Evolutionary conservation across 2,888 invertebrate genomes (phyloP).

Genomic region (Lycocerus yunnanus): DNA sequence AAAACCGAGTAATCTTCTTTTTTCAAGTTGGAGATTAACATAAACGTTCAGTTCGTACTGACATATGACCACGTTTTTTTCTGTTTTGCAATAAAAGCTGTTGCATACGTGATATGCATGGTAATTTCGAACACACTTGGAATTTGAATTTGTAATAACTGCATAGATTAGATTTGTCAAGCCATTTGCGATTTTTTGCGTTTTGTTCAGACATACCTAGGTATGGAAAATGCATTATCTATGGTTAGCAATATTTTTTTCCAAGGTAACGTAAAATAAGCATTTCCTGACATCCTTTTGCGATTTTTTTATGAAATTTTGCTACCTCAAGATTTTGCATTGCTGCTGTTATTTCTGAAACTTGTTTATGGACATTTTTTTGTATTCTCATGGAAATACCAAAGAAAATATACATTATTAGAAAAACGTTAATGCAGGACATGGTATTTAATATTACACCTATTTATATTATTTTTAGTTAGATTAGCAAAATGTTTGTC

Average conservation of each 20-base stretch:
- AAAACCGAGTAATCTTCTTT: not conserved
- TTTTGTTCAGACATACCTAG: not conserved
- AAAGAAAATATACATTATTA: not conserved
- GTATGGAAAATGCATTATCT: not conserved
- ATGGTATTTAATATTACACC: constrained; percentile 5
- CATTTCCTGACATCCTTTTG: not conserved
- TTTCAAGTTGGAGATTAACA: not conserved
- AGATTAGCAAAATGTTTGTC: not conserved
- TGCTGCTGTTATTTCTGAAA: not conserved
- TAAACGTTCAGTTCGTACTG: not conserved
- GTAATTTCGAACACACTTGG: constrained; percentile 11
- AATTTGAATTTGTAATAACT: constrained; percentile 15
- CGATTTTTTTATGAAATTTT: not conserved
- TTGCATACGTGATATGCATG: constrained; percentile 18
- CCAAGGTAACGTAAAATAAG: not conserved
- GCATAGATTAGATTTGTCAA: not conserved
- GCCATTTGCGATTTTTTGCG: not conserved
- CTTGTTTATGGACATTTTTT: constrained; percentile 3
- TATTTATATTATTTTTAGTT: not conserved
- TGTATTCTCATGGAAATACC: constrained; percentile 5
- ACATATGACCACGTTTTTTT: not conserved
- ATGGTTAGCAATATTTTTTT: not conserved
- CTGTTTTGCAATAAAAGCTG: constrained; percentile 15
- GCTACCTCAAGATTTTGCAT: not conserved
- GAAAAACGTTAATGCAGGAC: constrained; percentile 1